Evolutionary conservation across 2,113 vertebrate genomes (phyloP).

Genomic region (Orycteropus afer): DNA sequence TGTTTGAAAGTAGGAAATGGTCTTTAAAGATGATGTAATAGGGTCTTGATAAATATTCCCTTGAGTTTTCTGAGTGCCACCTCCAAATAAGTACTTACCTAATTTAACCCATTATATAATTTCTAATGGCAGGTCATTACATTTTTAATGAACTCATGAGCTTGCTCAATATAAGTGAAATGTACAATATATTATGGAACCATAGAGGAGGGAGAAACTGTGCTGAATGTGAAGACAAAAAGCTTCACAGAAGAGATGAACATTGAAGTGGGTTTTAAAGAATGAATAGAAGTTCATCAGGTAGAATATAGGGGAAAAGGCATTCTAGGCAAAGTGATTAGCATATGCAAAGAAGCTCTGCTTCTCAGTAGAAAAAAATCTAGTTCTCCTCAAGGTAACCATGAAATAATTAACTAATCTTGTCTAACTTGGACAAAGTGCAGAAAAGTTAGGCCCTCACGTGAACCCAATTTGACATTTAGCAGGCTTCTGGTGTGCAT

Average conservation of each 20-base stretch:
- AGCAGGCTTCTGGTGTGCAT: not conserved
- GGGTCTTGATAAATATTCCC: not conserved
- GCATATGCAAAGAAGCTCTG: not conserved
- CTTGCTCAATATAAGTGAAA: not conserved
- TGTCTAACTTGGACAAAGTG: not conserved
- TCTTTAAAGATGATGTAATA: conserved; percentile 43
- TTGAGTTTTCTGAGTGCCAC: not conserved
- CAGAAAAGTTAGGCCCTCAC: not conserved
- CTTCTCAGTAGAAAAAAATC: not conserved
- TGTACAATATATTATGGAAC: not conserved
- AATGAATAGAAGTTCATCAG: not conserved
- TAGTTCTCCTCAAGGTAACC: not conserved
- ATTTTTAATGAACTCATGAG: not conserved
- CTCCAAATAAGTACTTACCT: not conserved
- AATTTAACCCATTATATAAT: not conserved
- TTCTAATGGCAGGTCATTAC: not conserved
- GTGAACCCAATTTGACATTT: not conserved
- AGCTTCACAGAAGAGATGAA: not conserved
- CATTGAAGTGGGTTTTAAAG: not conserved
- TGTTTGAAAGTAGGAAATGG: conserved; percentile 26
- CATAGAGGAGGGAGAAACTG: not conserved
- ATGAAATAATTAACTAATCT: not conserved
- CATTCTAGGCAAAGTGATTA: not conserved
- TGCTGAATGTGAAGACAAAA: not conserved
- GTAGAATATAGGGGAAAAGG: not conserved